Conservation (phyloP, 2,113 vertebrate genomes). For the Carassius gibelio region DNA sequence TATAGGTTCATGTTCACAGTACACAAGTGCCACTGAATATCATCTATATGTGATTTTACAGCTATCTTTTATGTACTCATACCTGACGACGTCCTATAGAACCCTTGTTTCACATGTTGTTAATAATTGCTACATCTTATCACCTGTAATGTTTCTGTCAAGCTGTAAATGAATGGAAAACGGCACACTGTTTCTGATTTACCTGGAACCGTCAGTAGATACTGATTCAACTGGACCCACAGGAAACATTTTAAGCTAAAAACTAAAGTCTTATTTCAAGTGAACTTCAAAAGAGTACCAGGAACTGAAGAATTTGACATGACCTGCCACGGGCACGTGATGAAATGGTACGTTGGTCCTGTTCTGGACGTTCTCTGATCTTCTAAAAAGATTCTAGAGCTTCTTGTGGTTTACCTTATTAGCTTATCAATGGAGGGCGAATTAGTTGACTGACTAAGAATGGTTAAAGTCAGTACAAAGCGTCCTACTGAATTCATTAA, state of each 20-base stretch:
- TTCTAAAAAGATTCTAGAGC: background rate
- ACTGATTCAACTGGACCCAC: background rate
- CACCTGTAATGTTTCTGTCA: constrained; percentile 8
- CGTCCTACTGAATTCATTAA: constrained; percentile 26
- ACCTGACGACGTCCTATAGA: background rate
- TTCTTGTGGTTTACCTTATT: background rate
- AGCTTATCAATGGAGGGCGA: background rate
- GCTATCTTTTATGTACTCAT: background rate
- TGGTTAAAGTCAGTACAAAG: background rate
- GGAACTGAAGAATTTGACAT: constrained; percentile 9
- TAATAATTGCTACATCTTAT: constrained; percentile 49
- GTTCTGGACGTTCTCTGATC: background rate
- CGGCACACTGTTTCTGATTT: constrained; percentile 23
- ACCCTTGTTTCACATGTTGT: constrained; percentile 38
- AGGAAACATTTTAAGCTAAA: background rate
- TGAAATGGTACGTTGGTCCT: background rate
- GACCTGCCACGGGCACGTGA: background rate
- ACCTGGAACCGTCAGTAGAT: background rate
- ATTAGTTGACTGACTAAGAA: background rate
- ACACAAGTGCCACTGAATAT: background rate
- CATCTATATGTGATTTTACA: background rate
- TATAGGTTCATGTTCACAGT: background rate
- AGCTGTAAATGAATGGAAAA: constrained; percentile 34
- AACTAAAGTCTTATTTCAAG: background rate
- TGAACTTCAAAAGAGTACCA: background rate